Evolutionary conservation across 2,888 invertebrate species (phyloP), one percentile per base, ranked within the genome.

Genomic region (Pollenia angustigena): DNA sequence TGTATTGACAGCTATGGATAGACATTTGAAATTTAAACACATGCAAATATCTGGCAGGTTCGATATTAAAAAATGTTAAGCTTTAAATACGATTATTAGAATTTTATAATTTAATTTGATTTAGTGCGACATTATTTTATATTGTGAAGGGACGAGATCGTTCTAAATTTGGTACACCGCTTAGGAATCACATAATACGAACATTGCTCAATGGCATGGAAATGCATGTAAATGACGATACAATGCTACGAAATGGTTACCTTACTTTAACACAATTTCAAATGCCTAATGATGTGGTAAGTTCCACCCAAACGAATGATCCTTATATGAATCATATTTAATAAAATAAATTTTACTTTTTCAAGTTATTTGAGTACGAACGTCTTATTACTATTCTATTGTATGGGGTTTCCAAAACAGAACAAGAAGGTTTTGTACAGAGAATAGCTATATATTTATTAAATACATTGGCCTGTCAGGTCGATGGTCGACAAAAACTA

Each of bases 181-280:
- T 97, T 85, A 97, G 97, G 91, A 95, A 95, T 91, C 95, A 96
- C 90, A 97, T 98, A 84, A 97, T 98, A 78, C 95, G 96, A 1
- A 96, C 97, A 0, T 94, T 98, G 75, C 94, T 99, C 50, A 97
- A 97, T 91, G 98, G 97, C 18, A 98, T 99, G 98, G 96, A 96
- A 89, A 95, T 95, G 76, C 97, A 98, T 91, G 95, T 96, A 86
- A 95, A 95, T 48, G 98, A 98, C 92, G 96, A 97, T 89, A 98
- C 97, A 42, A 98, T 99, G 98, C 97, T 99, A 95, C 95, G 99
- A 78, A 99, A 99, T 93, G 98, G 98, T 74, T 99, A 99, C 93
- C 95, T 99, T 85, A 98, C 98, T 0, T 94, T 99, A 54, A 98
- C 98, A 91, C 98, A 98, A 93, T 98, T 99, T 92, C 97, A 97